Conservation (phyloP, 2,797 vertebrate species). For the Lepidocolaptes lacrymiger region DNA sequence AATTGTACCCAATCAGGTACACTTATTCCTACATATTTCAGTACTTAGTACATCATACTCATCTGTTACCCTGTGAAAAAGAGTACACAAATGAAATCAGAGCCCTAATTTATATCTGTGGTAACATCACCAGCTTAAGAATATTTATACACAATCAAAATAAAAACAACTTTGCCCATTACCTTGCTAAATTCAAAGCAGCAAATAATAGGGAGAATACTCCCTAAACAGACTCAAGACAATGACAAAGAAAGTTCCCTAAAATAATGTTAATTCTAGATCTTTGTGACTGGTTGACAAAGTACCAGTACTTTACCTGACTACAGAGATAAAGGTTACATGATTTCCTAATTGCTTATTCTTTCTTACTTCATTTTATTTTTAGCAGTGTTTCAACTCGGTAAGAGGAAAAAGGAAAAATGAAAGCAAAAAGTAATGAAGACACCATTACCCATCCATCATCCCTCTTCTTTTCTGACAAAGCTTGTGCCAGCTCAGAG, state of each 20-base stretch:
- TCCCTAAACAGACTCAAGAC: background rate
- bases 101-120: background rate
- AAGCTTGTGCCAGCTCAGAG: slow-evolving; percentile 82
- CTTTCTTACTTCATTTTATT: background rate
- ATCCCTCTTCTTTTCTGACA: slow-evolving; percentile 85
- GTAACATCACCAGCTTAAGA: background rate
- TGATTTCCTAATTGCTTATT: background rate
- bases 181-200: background rate
- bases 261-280: background rate
- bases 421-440: background rate
- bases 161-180: background rate
- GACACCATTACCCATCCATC: slow-evolving; percentile 84
- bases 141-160: background rate
- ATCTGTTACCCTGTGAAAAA: background rate
- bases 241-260: background rate
- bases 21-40: background rate
- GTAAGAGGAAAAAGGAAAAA: background rate
- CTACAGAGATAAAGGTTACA: background rate
- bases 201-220: background rate
- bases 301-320: background rate
- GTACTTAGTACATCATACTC: background rate
- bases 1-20: background rate
- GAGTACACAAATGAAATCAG: background rate
- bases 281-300: background rate
- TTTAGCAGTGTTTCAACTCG: background rate